Evolutionary conservation across 2,797 vertebrate genomes (phyloP), one percentile per base, ranked within the genome.

Genomic region (Oryzias dopingdopingensis): DNA sequence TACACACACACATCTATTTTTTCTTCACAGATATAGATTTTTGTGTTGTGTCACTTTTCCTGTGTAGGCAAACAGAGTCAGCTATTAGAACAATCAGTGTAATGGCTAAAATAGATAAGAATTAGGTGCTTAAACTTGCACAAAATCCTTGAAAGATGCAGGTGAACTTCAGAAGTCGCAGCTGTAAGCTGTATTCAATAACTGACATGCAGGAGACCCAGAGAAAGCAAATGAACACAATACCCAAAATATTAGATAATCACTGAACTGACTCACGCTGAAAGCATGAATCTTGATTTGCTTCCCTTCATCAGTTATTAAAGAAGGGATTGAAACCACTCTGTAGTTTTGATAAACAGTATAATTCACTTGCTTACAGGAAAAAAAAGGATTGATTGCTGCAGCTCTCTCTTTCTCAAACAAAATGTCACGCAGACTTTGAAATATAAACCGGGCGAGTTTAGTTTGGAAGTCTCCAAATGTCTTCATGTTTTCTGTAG

Each of bases 11-110:
- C 2, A 12, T 37, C 23, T n/a, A 48, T 50, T 56, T 49, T 14
- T 40, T 8, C 29, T 47, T 17, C n/a, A 29, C 17, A 49, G 23
- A 49, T 44, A 18, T 61, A 52, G 49, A 15, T 49, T 56, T 62
- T 14, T 17, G 54, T 52, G 42, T 29, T 16, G 26, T 29, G 26
- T 6, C 7, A 1, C 7, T 29, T 29, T 29, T 29, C 6, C 26
- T 6, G 5, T 29, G 26, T 29, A 29, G 5, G 20, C 20, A 29
- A 29, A 29, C 5, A 29, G n/a, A n/a, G 41, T 2, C 14, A 32
- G 16, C 0, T 14, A 24, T 40, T 29, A 6, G 17, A 49, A 20
- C 23, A 16, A 53, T 53, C 4, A 7, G 17, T 41, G 12, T 20
- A 48, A 37, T 18, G 14, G 24, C 17, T 29, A 18, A 51, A 26